phyloP scores from a whole-genome alignment of 2,888 invertebrate species.

The Colletes collaris region DNA sequence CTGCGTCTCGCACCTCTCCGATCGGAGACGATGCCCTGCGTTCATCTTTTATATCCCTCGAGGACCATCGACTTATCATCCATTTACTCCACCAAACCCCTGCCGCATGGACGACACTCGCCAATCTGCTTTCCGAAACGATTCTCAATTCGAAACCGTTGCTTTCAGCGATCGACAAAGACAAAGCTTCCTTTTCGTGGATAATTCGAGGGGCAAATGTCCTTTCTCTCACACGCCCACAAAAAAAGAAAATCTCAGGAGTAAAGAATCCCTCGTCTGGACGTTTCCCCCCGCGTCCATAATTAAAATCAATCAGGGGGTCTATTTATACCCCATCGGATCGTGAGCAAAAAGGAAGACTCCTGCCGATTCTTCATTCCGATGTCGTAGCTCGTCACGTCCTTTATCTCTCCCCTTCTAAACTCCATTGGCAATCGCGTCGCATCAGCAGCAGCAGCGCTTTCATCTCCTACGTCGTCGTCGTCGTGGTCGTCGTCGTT shows the following conservation, averaged over 20 bases:
- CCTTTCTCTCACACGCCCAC: too few species aligned
- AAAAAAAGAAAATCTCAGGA: slow-evolving; percentile 4
- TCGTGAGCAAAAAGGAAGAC: slow-evolving; percentile 31
- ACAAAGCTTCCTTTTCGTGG: too few species aligned
- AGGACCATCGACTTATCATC: slow-evolving; percentile 22
- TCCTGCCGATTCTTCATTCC: slow-evolving; percentile 51
- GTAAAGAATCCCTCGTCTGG: slow-evolving; percentile 10
- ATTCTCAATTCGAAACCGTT: too few species aligned
- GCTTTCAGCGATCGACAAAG: too few species aligned
- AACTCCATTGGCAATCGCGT: slow-evolving; percentile 11
- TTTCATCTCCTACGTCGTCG: slow-evolving; percentile 17
- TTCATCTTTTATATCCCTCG: slow-evolving; percentile 30
- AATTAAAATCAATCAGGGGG: slow-evolving; percentile 52
- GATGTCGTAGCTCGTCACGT: slow-evolving; percentile 39
- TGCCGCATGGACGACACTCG: neutral
- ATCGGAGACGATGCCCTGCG: slow-evolving; percentile 21
- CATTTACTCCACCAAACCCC: slow-evolving; percentile 17
- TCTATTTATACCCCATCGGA: slow-evolving; percentile 42
- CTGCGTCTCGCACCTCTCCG: slow-evolving; percentile 52
- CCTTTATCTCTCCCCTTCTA: neutral
- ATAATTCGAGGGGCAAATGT: too few species aligned
- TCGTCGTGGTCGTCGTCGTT: slow-evolving; percentile 21
- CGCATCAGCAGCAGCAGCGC: slow-evolving; percentile 34
- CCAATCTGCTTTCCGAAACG: too few species aligned
- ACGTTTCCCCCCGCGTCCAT: slow-evolving; percentile 10